Base-by-base conservation (phyloP, 2,113 vertebrate species). In the Labeo rohita region DNA sequence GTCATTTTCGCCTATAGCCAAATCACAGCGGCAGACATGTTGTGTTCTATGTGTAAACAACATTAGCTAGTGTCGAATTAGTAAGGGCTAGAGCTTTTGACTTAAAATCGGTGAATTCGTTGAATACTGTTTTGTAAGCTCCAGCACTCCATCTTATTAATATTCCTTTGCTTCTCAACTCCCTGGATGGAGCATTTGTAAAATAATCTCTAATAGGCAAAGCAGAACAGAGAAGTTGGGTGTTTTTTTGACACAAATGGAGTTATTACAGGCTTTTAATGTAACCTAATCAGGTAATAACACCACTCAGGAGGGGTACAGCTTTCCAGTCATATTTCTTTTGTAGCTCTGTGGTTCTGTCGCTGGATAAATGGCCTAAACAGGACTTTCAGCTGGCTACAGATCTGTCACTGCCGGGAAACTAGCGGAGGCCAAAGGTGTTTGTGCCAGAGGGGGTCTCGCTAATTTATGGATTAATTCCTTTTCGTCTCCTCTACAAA, bases 401-500 rank as follows among this genome's bases (percentile, higher is more conserved):
- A 88, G 87, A 91, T 90, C 86, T 89, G 81, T 92, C 90, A 88
- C 90, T 77, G 36, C 88, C 85, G 87, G 87, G 84, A 76, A 80
- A 85, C 87, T 77, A 61, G 79, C 79, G 89, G 34, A 89, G 89
- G 87, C 88, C 87, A 86, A 65, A 70, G 87, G 86, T 91, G 83
- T 83, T 78, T 89, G 89, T 90, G 89, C 90, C 36, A 82, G 88
- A 90, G 82, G 89, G 92, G 88, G 78, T 90, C 88, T 88, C 18
- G 73, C 87, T 94, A 90, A 94, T 94, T 94, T 94, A 94, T 95
- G 92, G 86, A 93, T 93, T 90, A 85, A 92, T 94, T 93, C 91
- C 85, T 94, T 94, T 94, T 94, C 89, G 91, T 93, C 91, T 92
- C 39, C 28, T 91, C 93, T 93, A 93, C 93, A 94, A 94, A 95